Evolutionary conservation across 2,888 invertebrate species (phyloP), one percentile per base, ranked within the genome.

Genomic region (Oxytorus armatus): DNA sequence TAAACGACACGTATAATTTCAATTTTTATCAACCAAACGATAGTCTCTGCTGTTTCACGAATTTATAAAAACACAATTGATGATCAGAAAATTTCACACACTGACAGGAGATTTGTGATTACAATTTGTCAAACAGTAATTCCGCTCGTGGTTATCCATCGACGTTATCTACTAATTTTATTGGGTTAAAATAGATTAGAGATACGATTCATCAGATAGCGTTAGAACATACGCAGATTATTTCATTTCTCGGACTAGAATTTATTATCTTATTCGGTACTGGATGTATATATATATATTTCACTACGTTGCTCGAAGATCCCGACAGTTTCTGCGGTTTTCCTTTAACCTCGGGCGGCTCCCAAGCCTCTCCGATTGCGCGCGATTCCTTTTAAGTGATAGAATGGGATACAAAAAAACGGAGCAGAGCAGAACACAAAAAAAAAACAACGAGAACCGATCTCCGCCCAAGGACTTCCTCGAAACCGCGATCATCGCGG

Each of bases 401-500:
- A 44, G n/a, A 57, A 44, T 36, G 39, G 2, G 47, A 59, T 16
- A 44, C 29, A 36, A 77, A 25, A 29, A 16, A 42, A 61, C 47
- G 49, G 29, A 5, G 10, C n/a, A 18, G 49, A 33, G 33, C 51
- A 3, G 7, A 33, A 23, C 11, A 25, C 14, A 33, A 21, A 18
- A 74, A 49, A 68, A 25, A 66, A 68, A 65, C 49, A 29, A 14
- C 4, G 16, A 23, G 18, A 39, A 36, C 29, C 7, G 3, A 33
- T 68, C 47, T 10, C 39, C 10, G 68, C 36, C 66, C 80, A 80
- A 84, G 79, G 81, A 83, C 75, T 83, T 86, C 73, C 59, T 78
- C 77, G 83, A 85, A 84, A 73, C 51, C 59, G 39, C 44, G 57
- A 33, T 51, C 66, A 29, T 59, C 59, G 42, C 42, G 59, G 29